Evolutionary conservation across 2,113 vertebrate genomes (phyloP), one percentile per base, ranked within the genome.

Genomic region (Pollimyrus isidori): DNA sequence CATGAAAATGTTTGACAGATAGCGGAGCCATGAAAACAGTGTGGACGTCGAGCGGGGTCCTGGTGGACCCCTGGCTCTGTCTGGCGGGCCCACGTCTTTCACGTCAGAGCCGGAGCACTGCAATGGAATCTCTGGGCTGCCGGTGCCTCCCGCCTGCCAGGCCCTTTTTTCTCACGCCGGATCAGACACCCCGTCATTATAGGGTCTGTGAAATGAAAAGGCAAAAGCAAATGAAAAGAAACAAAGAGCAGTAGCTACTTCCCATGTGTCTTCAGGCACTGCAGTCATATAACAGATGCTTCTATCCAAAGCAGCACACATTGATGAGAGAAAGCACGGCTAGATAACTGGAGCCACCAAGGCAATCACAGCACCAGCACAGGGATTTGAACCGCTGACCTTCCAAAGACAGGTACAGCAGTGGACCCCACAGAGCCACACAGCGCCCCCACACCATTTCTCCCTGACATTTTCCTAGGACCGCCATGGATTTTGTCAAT

Each of bases 1-100:
- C 53, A 48, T 88, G n/a, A 88, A 88, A 73, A 48, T 48, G 21
- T 73, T 35, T 88, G 87, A 30, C 87, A 73, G 87, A 88, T 42
- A 88, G 46, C 3, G 23, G 82, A 73, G 58, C n/a, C 58, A 19
- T 23, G 65, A 42, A 56, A 30, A 42, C 7, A 15, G n/a, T 17
- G 46, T n/a, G 39, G 13, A 23, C 3, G 62, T 30, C 4, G 58
- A 73, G 1, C 21, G 45, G 87, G 42, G 35, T 58, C 30, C 42
- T 13, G 35, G 58, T n/a, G 80, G 35, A 80, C 35, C 4, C 30
- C 73, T 17, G 73, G 35, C 73, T 80, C 73, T 80, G 56, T 80
- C 73, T 80, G 56, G 21, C 23, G n/a, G n/a, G 1, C 19, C 17
- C 7, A 11, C 52, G 46, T 83, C 30, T 89, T 89, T 82, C 30